These are phyloP conservation scores for Hestina assimilis DNA, from an alignment of 1,140 invertebrate species.

Conservation along the genomic window DNA sequence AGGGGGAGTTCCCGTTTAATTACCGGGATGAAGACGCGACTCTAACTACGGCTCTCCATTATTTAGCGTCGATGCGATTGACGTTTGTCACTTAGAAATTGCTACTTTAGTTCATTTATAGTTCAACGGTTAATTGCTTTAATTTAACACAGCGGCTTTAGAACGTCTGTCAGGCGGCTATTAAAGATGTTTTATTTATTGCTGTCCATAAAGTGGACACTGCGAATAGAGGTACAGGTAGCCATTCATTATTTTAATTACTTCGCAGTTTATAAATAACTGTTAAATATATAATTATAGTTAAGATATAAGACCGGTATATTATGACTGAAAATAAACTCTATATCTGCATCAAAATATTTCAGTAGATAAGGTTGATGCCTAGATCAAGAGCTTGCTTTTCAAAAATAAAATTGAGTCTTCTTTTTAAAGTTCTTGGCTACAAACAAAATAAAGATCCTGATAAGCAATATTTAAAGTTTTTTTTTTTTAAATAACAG, in stretches of 20 bases:
- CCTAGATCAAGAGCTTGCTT: no score
- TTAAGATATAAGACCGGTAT: no score
- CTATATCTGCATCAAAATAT: no score
- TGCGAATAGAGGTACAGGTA: neutral
- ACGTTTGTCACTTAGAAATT: slow-evolving; percentile 72
- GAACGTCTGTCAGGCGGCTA: slow-evolving; percentile 15
- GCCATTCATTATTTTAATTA: slow-evolving; percentile 11
- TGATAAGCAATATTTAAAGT: no score
- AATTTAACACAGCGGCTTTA: slow-evolving; percentile 15
- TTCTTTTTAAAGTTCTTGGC: no score
- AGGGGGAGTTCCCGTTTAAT: slow-evolving; percentile 54
- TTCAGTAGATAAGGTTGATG: no score
- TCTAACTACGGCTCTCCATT: slow-evolving; percentile 70
- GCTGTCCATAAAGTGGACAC: slow-evolving; percentile 4
- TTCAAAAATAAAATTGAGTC: no score
- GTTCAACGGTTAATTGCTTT: slow-evolving; percentile 62
- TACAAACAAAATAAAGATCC: no score
- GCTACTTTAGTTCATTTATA: slow-evolving; percentile 72
- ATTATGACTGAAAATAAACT: no score
- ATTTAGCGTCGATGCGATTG: slow-evolving; percentile 68
- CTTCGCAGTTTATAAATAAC: neutral
- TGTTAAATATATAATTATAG: no score
- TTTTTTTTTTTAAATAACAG: no score
- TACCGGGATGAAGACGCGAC: slow-evolving; percentile 73
- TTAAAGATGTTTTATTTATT: slow-evolving; percentile 27